Evolutionary conservation across 2,888 invertebrate genomes (phyloP), one percentile per base, ranked within the genome.

Genomic region (Argyresthia albistria): DNA sequence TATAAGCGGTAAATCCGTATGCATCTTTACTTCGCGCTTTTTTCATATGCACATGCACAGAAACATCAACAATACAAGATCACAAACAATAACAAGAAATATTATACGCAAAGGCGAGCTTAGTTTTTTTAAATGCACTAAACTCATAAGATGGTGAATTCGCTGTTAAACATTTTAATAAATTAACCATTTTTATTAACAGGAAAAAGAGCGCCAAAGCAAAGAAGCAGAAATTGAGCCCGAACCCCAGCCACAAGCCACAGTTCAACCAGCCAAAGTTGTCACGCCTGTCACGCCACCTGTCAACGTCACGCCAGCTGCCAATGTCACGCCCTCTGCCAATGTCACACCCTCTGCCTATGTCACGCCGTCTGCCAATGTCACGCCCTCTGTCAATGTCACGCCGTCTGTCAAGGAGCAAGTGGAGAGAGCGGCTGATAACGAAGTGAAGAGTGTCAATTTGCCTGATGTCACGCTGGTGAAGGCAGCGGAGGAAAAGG

Each of bases 401-500:
- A 35, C 35, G 25, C n/a, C 10, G 4, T n/a, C 46, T n/a, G 35
- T 25, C 16, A 45, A 45, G 15, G 14, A 8, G 16, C 8, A 8
- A 14, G 45, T 45, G 0, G 43, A 43, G 16, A 25, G 10, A 42
- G 8, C 43, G 10, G 11, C 36, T 2, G 35, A 15, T 25, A 14
- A 10, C 1, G 52, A 50, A 39, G 46, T 39, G 9, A 48, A 46
- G 45, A 37, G 15, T 43, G 57, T 59, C 0, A 83, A 78, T 49
- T 57, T 86, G 51, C 84, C 84, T 0, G 86, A 84, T 56, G 87
- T 82, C 8, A 80, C 80, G 1, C 57, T 78, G 0, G 84, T 83
- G 0, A 80, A 76, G 4, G 60, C 66, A 0, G 76, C 73, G 15
- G 81, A 80, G 35, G 74, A 76, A 7, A 75, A 67, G 14, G 70